These are phyloP conservation scores for Chaenodraco wilsoni DNA, from an alignment of 2,797 vertebrate species.

Conservation along the genomic window DNA sequence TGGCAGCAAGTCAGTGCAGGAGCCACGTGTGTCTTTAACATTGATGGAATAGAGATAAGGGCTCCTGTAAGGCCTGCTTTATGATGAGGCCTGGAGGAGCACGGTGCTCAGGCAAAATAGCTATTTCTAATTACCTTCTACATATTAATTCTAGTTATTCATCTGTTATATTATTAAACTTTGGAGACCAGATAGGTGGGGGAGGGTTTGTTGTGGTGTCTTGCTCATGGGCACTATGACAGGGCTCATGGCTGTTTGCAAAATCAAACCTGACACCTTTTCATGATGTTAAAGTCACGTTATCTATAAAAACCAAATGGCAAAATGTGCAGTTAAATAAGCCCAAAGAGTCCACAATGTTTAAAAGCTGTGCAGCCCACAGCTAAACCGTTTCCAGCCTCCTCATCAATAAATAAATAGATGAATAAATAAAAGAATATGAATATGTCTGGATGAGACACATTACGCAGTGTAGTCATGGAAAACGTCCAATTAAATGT, in stretches of 20 bases:
- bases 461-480: constrained; percentile 67
- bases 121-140: constrained; percentile 33
- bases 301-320: not conserved
- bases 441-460: constrained; percentile 70
- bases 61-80: constrained; percentile 49
- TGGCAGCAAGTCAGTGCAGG: constrained; percentile 75
- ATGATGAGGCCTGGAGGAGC: constrained; percentile 54
- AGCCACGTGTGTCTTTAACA: constrained; percentile 72
- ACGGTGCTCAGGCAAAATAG: constrained; percentile 11
- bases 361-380: constrained; percentile 61
- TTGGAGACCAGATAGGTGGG: constrained; percentile 9
- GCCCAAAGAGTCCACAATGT: constrained; percentile 28
- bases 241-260: constrained; percentile 17
- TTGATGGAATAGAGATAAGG: constrained; percentile 49
- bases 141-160: constrained; percentile 32
- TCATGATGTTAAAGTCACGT: not conserved
- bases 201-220: constrained; percentile 10
- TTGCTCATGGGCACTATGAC: constrained; percentile 44
- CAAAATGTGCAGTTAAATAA: constrained; percentile 21
- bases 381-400: constrained; percentile 76
- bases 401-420: constrained; percentile 78
- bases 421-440: constrained; percentile 76
- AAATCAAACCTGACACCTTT: constrained; percentile 32
- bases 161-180: constrained; percentile 21
- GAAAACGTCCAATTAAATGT: constrained; percentile 87